Conservation (phyloP, 2,888 invertebrate genomes). For the Bibio marci region DNA sequence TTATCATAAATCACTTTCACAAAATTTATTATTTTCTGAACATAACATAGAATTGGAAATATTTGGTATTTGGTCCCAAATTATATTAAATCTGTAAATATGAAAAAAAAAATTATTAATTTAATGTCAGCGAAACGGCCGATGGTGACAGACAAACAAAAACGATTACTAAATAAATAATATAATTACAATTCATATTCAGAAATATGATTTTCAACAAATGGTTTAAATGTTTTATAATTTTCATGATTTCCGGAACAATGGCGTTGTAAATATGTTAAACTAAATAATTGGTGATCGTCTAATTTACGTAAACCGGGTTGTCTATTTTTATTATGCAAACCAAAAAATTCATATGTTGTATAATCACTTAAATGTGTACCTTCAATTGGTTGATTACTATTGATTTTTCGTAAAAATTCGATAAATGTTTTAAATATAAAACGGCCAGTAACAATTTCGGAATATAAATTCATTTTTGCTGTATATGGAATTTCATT, state of each 20-base stretch:
- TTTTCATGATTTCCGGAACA: constrained; percentile 11
- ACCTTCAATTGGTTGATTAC: constrained; percentile 11
- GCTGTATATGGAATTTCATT: background rate
- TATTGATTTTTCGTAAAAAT: background rate
- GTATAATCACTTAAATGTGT: constrained; percentile 20
- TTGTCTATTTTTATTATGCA: constrained; percentile 20
- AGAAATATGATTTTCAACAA: too few species aligned
- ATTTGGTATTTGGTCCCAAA: too few species aligned
- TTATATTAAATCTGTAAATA: too few species aligned
- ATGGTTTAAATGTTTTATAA: too few species aligned
- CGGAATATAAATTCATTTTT: background rate
- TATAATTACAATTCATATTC: too few species aligned
- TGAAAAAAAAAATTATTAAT: too few species aligned
- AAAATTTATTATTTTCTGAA: too few species aligned
- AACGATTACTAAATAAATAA: too few species aligned
- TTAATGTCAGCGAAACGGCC: too few species aligned
- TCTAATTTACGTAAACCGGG: constrained; percentile 24
- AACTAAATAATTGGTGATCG: constrained; percentile 25
- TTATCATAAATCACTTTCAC: too few species aligned
- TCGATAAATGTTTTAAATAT: background rate
- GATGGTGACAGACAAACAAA: too few species aligned
- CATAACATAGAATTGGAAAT: too few species aligned
- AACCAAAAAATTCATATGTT: constrained; percentile 20
- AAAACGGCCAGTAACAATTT: constrained; percentile 1
- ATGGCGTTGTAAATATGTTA: constrained; percentile 26